These are phyloP conservation scores for Ibidorhyncha struthersii DNA, from an alignment of 2,113 vertebrate genomes.

Conservation along the genomic window DNA sequence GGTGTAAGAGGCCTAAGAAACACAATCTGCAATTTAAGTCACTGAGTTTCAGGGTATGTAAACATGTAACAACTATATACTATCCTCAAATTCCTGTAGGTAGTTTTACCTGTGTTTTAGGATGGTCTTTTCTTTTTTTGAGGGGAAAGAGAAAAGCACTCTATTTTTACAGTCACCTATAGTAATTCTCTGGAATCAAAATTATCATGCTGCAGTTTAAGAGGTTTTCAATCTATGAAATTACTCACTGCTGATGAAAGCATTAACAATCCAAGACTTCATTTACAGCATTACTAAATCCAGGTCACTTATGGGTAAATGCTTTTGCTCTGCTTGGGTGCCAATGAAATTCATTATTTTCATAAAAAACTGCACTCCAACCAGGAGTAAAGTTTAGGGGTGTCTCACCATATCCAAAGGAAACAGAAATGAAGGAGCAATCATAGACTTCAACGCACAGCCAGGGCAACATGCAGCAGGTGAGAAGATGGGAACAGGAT, in stretches of 20 bases:
- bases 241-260: slow-evolving; percentile 27
- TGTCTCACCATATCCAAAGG: not conserved
- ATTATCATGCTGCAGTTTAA: not conserved
- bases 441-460: not conserved
- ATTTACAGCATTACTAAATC: not conserved
- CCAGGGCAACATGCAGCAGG: not conserved
- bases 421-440: not conserved
- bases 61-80: not conserved
- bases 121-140: not conserved
- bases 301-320: not conserved
- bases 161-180: not conserved
- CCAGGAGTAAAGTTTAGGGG: not conserved
- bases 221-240: slow-evolving; percentile 2
- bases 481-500: not conserved
- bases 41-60: not conserved
- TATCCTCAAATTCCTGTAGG: not conserved
- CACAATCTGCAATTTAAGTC: not conserved
- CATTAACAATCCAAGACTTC: slow-evolving; percentile 11
- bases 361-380: not conserved
- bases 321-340: not conserved
- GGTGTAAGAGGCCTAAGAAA: not conserved
- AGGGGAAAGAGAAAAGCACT: not conserved
- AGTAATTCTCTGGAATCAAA: not conserved
- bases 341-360: not conserved
- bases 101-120: not conserved